These are phyloP conservation scores for Rhyacophila evoluta DNA, from an alignment of 2,888 invertebrate species.

Conservation along the genomic window DNA sequence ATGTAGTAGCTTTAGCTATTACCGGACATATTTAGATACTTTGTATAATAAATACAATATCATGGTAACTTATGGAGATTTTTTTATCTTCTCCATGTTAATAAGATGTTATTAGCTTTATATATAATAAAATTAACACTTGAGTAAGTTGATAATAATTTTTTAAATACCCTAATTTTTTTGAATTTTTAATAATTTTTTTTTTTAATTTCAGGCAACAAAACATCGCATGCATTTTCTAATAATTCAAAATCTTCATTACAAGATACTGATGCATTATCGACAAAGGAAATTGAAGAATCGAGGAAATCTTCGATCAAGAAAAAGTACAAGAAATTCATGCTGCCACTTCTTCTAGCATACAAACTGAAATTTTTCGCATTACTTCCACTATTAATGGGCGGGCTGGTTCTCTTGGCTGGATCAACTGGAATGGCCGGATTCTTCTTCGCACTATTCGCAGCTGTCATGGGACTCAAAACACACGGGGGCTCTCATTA, in stretches of 20 bases:
- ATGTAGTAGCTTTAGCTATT: no score
- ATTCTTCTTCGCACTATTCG: conserved; percentile 89
- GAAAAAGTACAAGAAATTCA: conserved; percentile 76
- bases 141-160: no score
- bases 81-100: no score
- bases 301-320: conserved; percentile 64
- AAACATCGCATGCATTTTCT: not conserved
- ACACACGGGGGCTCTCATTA: conserved; percentile 59
- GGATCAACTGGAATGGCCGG: conserved; percentile 86
- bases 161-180: not conserved
- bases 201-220: conserved; percentile 9
- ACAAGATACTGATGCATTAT: not conserved
- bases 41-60: no score
- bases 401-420: conserved; percentile 77
- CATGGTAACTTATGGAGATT: no score
- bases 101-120: no score
- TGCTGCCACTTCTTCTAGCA: conserved; percentile 82
- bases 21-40: no score
- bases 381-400: conserved; percentile 80
- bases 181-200: not conserved
- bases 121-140: no score
- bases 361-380: conserved; percentile 88
- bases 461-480: conserved; percentile 83
- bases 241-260: not conserved
- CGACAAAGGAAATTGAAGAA: not conserved